Base-by-base conservation (phyloP, 1,140 invertebrate genomes). In the Sycobia sp. region DNA sequence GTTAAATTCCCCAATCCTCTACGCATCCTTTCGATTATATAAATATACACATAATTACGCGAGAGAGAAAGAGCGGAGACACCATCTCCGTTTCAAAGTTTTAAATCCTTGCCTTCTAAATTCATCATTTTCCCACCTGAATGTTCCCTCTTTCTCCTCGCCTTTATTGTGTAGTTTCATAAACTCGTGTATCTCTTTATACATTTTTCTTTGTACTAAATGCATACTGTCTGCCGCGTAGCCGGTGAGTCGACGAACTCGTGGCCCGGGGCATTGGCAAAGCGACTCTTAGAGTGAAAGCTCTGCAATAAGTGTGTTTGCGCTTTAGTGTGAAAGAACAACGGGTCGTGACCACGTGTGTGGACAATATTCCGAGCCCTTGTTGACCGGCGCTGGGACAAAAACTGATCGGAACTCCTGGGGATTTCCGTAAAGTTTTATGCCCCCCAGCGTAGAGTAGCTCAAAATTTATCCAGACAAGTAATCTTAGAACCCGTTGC, bases 1-100 rank as follows among this genome's bases (percentile, higher is more conserved):
- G n/a, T n/a, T n/a, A n/a, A n/a, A 22, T 68, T 68, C 70, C 71
- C 66, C 67, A 67, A 70, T 69, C 65, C 68, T 69, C 68, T 66
- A 66, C 61, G 53, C 29, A 29, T 14, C 49, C 49, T 46, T 54
- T 46, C 59, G 46, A 49, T 50, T 50, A 59, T 50, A 50, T 50
- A 62, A 54, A 62, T 46, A 62, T 54, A 34, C 16, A 50, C 32
- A 41, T 20, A 60, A 20, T 59, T 50, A 22, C 14, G 36, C 11
- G 27, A 44, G 58, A 41, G 27, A 53, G 39, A 43, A 14, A 53
- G 14, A 51, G 27, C 25, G 47, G 14, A 56, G 36, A 44, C 51
- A 14, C 14, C 25, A 36, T 54, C 36, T 39, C 34, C 50, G 1
- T 25, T 53, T 53, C 16, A 38, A 9, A n/a, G 8, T 11, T 0